Evolutionary conservation across 1,140 invertebrate species (phyloP).

Genomic region (Himalopsyche phryganea): DNA sequence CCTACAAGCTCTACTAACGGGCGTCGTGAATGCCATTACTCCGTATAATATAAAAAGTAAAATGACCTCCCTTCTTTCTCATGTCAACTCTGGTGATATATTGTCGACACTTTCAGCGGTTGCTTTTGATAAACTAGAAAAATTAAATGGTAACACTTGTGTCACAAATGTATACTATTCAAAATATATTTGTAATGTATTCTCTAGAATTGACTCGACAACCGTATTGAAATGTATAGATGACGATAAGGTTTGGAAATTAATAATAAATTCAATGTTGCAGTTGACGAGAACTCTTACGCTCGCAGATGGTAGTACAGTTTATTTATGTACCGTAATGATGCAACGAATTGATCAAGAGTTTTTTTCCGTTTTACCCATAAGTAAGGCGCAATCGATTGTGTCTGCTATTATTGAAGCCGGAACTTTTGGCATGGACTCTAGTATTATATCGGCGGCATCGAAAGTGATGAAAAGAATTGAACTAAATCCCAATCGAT

Average conservation of each 20-base stretch:
- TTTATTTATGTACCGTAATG: constrained; percentile 39
- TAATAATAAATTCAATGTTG: constrained; percentile 44
- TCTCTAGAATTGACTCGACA: constrained; percentile 43
- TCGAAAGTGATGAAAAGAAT: constrained; percentile 69
- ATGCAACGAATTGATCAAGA: constrained; percentile 58
- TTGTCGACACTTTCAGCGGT: constrained; percentile 39
- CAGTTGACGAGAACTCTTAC: constrained; percentile 44
- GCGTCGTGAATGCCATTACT: constrained; percentile 32
- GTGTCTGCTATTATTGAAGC: constrained; percentile 48
- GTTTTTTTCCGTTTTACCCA: constrained; percentile 50
- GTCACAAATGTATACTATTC: constrained; percentile 48
- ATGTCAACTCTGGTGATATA: constrained; percentile 55
- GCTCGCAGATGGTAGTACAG: constrained; percentile 35
- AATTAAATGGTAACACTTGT: constrained; percentile 38
- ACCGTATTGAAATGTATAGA: constrained; percentile 38
- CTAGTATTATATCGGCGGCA: constrained; percentile 56
- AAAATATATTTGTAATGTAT: constrained; percentile 44
- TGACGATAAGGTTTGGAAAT: constrained; percentile 45
- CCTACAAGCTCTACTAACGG: constrained; percentile 33
- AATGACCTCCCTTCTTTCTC: constrained; percentile 48
- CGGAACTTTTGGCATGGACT: constrained; percentile 52
- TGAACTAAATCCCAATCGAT: constrained; percentile 59
- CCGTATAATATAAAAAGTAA: constrained; percentile 48
- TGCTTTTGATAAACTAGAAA: constrained; percentile 41
- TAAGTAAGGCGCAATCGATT: constrained; percentile 46